Base-by-base conservation (phyloP, 2,888 invertebrate species). In the Eupithecia vulgata region DNA sequence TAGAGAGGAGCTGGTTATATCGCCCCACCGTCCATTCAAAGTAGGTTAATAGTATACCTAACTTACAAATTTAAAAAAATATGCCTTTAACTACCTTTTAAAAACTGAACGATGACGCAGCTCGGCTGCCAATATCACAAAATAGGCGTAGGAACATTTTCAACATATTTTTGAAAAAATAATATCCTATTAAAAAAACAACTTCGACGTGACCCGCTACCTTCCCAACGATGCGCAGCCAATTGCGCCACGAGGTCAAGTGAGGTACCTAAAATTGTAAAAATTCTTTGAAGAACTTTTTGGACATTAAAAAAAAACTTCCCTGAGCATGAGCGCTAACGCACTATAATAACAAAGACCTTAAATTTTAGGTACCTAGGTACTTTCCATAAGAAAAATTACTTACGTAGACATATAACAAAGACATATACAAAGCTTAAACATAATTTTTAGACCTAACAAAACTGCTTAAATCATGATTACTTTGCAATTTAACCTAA, bases 351-450 rank as follows among this genome's bases (percentile, higher is more conserved):
- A 37, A n/a, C n/a, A 37, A 7, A 37, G 8, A 37, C 5, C 37
- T 4, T 8, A 8, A 4, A 5, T 8, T 37, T 37, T 37, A 8
- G 8, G 37, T 7, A n/a, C n/a, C n/a, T 37, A 12, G 40, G 40
- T 40, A 40, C 12, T 40, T 40, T 40, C 12, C 40, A 1, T 12
- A 12, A 10, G 1, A 30, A 30, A 3, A 3, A 30, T 10, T 40
- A 40, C 37, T 40, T 40, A 0, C 0, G 40, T 40, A 40, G 12
- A 10, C 48, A 21, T 48, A 5, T n/a, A n/a, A n/a, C n/a, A n/a
- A n/a, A n/a, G n/a, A n/a, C n/a, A n/a, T n/a, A n/a, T n/a, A 48
- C n/a, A 48, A 48, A 52, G 48, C 48, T 52, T 21, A 52, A 52
- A 3, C n/a, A 52, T 21, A 52, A 52, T 52, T 52, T 52, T 52